Evolutionary conservation across 1,140 invertebrate genomes (phyloP).

Genomic region (Achroia grisella): DNA sequence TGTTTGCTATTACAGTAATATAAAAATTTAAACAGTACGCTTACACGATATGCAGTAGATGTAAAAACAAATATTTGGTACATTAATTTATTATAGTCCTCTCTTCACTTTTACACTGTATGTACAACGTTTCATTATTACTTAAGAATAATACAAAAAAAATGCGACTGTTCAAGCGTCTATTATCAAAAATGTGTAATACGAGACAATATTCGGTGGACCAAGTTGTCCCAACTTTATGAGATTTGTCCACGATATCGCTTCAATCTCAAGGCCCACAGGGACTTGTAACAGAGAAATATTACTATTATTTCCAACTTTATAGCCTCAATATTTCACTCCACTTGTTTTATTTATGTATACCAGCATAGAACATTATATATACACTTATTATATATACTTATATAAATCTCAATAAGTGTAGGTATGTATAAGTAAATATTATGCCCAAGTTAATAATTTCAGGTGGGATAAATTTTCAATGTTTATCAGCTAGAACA

Average conservation of each 20-base stretch:
- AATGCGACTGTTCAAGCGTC: not conserved
- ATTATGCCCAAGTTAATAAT: not conserved
- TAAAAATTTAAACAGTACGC: too few relatives aligned
- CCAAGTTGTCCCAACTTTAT: conserved; percentile 14
- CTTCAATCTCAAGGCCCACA: conserved; percentile 18
- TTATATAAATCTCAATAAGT: too few relatives aligned
- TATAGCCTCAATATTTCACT: conserved; percentile 27
- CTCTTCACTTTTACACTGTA: too few relatives aligned
- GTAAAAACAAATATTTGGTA: too few relatives aligned
- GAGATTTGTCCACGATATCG: conserved; percentile 26
- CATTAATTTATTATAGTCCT: too few relatives aligned
- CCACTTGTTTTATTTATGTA: conserved; percentile 3
- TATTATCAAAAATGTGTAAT: not conserved
- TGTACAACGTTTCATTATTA: too few relatives aligned
- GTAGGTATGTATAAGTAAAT: too few relatives aligned
- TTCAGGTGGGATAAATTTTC: not conserved
- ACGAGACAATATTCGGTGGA: not conserved
- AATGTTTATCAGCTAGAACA: not conserved
- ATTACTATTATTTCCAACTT: conserved; percentile 30
- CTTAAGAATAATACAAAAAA: not conserved
- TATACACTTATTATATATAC: too few relatives aligned
- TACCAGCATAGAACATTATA: not conserved
- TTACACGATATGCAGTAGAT: too few relatives aligned
- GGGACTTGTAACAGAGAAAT: conserved; percentile 32
- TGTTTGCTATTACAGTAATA: too few relatives aligned